Evolutionary conservation across 1,140 invertebrate species (phyloP).

Genomic region (Drosophila aff.): DNA sequence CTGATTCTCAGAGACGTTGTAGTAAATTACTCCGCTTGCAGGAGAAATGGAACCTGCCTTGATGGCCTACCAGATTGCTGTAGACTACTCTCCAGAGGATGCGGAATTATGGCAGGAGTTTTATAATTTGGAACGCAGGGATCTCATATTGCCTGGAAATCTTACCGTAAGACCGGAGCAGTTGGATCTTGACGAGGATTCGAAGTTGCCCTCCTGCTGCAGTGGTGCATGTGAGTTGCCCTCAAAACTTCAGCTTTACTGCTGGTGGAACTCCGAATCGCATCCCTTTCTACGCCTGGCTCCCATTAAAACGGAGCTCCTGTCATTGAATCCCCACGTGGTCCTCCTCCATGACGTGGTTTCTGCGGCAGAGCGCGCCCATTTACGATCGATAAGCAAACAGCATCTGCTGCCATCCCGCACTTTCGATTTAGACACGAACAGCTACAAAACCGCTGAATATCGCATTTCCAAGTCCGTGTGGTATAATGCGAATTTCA

Average conservation of each 20-base stretch:
- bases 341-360: slow-evolving; percentile 28
- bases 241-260: slow-evolving; percentile 1
- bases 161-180: not conserved
- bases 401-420: not conserved
- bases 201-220: slow-evolving; percentile 4
- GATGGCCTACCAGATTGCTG: not conserved
- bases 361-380: not conserved
- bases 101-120: not conserved
- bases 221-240: slow-evolving; percentile 5
- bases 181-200: not conserved
- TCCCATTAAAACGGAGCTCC: slow-evolving; percentile 33
- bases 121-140: not conserved
- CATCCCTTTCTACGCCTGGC: slow-evolving; percentile 28
- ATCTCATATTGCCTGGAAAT: not conserved
- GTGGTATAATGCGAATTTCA: not conserved
- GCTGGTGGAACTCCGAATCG: slow-evolving; percentile 18
- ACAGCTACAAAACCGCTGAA: fast-evolving
- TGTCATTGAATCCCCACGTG: slow-evolving; percentile 29
- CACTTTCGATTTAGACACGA: not conserved
- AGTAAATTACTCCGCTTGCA: not conserved
- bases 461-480: slow-evolving; percentile 25
- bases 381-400: not conserved
- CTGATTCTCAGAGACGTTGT: not conserved
- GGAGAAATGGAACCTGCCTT: not conserved
- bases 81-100: not conserved